Percentiles rank a stretch among this genome's conserved stretches.
Conservation (phyloP, 2,888 invertebrate genomes). For the Pyrgus malvae region DNA sequence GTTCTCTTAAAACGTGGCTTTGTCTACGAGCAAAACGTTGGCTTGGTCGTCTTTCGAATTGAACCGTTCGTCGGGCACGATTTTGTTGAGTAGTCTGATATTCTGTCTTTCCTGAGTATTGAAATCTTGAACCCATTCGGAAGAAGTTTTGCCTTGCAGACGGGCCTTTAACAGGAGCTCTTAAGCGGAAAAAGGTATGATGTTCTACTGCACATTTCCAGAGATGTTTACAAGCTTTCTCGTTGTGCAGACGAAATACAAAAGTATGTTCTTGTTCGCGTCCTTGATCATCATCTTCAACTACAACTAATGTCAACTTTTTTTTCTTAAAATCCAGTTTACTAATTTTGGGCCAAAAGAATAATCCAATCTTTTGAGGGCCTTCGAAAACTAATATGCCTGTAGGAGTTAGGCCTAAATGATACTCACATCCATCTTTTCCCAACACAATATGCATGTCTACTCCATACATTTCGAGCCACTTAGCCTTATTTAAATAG, state of each 20-base stretch:
- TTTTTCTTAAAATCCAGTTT: conserved; percentile 99
- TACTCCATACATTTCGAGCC: conserved; percentile 99
- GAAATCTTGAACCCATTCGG: conserved; percentile 98
- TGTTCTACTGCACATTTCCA: conserved; percentile 99
- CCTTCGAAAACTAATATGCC: conserved; percentile 99
- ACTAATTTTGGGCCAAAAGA: conserved; percentile 99
- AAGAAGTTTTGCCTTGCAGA: conserved; percentile 97
- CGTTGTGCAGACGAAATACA: conserved; percentile 96
- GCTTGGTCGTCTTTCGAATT: conserved; percentile 97
- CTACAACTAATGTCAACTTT: conserved; percentile 97
- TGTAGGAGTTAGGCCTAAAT: conserved; percentile 97
- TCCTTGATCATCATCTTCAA: conserved; percentile 99
- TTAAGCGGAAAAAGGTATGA: conserved; percentile 98
- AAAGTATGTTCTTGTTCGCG: conserved; percentile 99
- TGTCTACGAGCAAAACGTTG: conserved; percentile 97
- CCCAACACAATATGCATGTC: conserved; percentile 99
- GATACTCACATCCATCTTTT: conserved; percentile 98
- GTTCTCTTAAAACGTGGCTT: conserved; percentile 92
- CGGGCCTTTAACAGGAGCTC: conserved; percentile 93
- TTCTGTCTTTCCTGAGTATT: conserved; percentile 97
- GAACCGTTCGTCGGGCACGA: conserved; percentile 94
- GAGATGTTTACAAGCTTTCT: conserved; percentile 99
- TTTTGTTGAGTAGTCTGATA: conserved; percentile 97
- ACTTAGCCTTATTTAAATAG: conserved; percentile 97
- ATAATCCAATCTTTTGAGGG: conserved; percentile 97